Percentiles rank a stretch among this genome's conserved stretches.
Conservation (phyloP, 1,140 invertebrate genomes). For the Vanessa tameamea region DNA sequence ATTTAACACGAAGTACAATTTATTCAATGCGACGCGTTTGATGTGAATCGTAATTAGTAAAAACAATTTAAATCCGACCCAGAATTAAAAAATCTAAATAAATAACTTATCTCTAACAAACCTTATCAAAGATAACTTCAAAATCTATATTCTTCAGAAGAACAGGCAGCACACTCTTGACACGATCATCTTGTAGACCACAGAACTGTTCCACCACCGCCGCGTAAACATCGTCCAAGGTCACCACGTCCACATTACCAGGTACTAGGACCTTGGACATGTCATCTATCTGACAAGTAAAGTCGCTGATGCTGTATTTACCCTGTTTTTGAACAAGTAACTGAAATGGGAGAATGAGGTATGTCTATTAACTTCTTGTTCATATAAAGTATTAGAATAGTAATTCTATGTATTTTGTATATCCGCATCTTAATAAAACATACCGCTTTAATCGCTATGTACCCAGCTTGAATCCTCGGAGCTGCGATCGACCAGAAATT, state of each 20-base stretch:
- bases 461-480: slow-evolving; percentile 54
- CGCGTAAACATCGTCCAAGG: slow-evolving; percentile 53
- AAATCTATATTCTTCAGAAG: slow-evolving; percentile 80
- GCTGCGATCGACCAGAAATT: slow-evolving; percentile 70
- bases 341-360: slow-evolving; percentile 31
- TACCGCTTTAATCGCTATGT: slow-evolving; percentile 60
- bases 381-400: too few species aligned
- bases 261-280: slow-evolving; percentile 52
- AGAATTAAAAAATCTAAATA: not conserved
- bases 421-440: slow-evolving; percentile 7
- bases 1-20: too few species aligned
- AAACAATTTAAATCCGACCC: too few species aligned
- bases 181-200: slow-evolving; percentile 64
- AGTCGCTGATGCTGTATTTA: slow-evolving; percentile 48
- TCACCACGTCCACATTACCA: slow-evolving; percentile 48
- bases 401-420: too few species aligned
- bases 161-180: slow-evolving; percentile 69
- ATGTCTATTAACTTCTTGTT: too few species aligned
- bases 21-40: too few species aligned
- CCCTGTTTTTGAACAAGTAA: slow-evolving; percentile 46
- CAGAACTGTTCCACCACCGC: slow-evolving; percentile 73
- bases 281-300: slow-evolving; percentile 56
- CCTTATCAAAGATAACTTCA: slow-evolving; percentile 77
- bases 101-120: slow-evolving; percentile 44
- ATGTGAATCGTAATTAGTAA: too few species aligned